Evolutionary conservation across 2,797 vertebrate species (phyloP), one percentile per base, ranked within the genome.

Genomic region (Tympanoctomys barrerae): DNA sequence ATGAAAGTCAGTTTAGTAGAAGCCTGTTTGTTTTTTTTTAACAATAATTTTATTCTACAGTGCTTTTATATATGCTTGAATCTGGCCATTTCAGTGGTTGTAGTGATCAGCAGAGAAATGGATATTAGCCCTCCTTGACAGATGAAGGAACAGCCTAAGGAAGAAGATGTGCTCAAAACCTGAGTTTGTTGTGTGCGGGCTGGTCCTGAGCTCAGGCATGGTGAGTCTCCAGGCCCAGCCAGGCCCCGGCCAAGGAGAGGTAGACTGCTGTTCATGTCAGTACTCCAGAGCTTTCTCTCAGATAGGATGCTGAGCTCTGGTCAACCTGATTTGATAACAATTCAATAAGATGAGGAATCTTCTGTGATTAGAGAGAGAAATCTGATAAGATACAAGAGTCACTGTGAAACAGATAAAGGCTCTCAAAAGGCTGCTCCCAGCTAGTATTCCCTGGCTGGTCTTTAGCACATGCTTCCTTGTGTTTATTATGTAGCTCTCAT

Each of bases 301-400:
- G 75, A 95, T 36, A 88, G 79, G 61, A 94, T 28, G 0, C 33
- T 57, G 36, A 68, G 19, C 80, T 89, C 28, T 78, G 80, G 59
- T 95, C 83, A 49, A 61, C 75, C 46, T 62, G 88, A 96, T 97
- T 94, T 85, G 97, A 97, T 97, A 96, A 97, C 85, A 96, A 78
- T 88, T 88, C 79, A 94, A 95, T 96, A 97, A 96, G 70, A 59
- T 89, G 52, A 93, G 39, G 91, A 64, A 81, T 70, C 73, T 92
- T 89, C 84, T 87, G 62, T 95, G 96, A 96, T 4, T 26, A 71
- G 85, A 71, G 36, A 22, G 0, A 11, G 64, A 57, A 61, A 92
- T 93, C 92, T 89, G 97, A 96, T 96, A 97, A 84, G 94, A 91
- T 96, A 87, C 36, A 4, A 10, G 26, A 64, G 77, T 80, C 8